These are phyloP conservation scores for Promerops cafer DNA, from an alignment of 2,113 vertebrate genomes.

Conservation along the genomic window DNA sequence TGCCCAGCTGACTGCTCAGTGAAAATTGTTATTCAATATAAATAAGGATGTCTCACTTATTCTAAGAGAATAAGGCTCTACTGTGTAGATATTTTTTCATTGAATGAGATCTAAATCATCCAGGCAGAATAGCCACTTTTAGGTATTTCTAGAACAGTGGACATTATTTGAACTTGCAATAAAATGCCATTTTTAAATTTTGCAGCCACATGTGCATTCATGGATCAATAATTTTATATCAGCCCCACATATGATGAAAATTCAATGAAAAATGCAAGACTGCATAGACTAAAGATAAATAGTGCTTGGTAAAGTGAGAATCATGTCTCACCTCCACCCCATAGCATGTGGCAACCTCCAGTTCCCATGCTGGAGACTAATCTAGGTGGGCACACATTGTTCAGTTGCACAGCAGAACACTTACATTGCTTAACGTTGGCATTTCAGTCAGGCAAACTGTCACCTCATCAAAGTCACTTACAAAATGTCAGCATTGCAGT, in stretches of 20 bases:
- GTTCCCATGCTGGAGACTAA: neutral
- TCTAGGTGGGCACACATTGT: neutral
- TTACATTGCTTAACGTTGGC: neutral
- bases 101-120: neutral
- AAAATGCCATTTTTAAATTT: neutral
- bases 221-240: neutral
- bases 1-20: neutral
- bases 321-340: rapidly evolving
- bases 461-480: constrained; percentile 22
- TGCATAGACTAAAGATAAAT: neutral
- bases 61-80: neutral
- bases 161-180: neutral
- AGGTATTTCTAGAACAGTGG: neutral
- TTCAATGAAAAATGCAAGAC: neutral
- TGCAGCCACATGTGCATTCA: neutral
- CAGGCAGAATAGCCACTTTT: neutral
- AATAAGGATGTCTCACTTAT: neutral
- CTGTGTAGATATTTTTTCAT: neutral
- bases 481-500: constrained; percentile 5
- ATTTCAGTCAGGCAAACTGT: constrained; percentile 22
- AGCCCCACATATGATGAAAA: neutral
- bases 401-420: neutral
- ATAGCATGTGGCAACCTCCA: neutral
- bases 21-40: neutral
- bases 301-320: neutral